Evolutionary conservation across 2,888 invertebrate species (phyloP).

Genomic region (Liodrosophila aerea): DNA sequence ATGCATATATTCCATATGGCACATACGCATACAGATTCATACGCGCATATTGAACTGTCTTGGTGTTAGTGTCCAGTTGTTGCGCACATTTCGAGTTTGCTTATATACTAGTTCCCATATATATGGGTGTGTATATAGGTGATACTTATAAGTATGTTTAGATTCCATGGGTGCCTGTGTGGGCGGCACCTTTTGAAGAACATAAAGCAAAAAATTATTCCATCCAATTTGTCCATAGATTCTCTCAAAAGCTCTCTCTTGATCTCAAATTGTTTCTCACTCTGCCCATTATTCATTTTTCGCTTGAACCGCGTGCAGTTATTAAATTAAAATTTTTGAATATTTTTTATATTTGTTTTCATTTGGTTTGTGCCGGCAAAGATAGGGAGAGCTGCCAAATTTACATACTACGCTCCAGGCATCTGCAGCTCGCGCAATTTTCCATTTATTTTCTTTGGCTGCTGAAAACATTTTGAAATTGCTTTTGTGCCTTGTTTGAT

Average conservation of each 20-base stretch:
- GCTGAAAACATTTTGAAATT: constrained; percentile 20
- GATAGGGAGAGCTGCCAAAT: neutral
- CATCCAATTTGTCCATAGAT: constrained; percentile 26
- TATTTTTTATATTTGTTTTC: constrained; percentile 15
- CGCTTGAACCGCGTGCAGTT: constrained; percentile 20
- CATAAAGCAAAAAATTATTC: constrained; percentile 18
- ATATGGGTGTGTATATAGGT: constrained; percentile 12
- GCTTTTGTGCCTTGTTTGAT: constrained; percentile 20
- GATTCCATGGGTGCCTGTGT: constrained; percentile 50
- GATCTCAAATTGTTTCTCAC: neutral
- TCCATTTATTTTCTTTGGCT: constrained; percentile 41
- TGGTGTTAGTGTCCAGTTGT: constrained; percentile 68
- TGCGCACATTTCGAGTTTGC: constrained; percentile 62
- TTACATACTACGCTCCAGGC: constrained; percentile 28
- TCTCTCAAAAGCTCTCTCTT: constrained; percentile 1
- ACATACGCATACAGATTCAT: constrained; percentile 6
- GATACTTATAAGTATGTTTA: constrained; percentile 30
- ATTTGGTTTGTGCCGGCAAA: neutral
- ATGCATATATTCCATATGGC: constrained; percentile 17
- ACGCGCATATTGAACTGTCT: constrained; percentile 8
- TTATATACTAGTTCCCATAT: constrained; percentile 32
- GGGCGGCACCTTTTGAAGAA: constrained; percentile 22
- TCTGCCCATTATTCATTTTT: constrained; percentile 33
- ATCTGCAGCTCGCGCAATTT: constrained; percentile 28
- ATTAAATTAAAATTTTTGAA: constrained; percentile 35